Base-by-base conservation (phyloP, 2,113 vertebrate species). In the Ciconia maguari region DNA sequence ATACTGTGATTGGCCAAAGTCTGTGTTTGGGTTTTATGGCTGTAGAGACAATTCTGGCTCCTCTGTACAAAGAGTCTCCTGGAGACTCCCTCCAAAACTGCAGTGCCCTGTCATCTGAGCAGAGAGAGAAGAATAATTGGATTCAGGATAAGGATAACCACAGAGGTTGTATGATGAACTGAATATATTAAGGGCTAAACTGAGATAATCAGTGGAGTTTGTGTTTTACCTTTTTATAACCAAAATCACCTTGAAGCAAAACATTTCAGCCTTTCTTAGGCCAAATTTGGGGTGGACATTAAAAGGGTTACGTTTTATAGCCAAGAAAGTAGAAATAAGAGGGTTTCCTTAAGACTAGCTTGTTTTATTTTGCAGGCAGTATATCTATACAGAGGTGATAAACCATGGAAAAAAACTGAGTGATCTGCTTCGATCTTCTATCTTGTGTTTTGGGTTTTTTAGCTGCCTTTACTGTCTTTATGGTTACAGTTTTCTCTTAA, bases 11-110 rank as follows among this genome's bases (percentile, higher is more conserved):
- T 95, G 89, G 25, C 82, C 87, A 87, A 81, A 77, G 22, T 89
- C 81, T 96, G 19, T 55, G 71, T 94, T 93, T 54, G 76, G 55
- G 38, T 93, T 80, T 96, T 96, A 61, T 70, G 12, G 15, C 58
- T 82, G 82, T 90, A 92, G 86, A 91, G 93, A 74, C 36, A 85
- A 82, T 96, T 97, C 65, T 92, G 95, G 42, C 69, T 96, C 36
- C 65, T 91, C 71, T 94, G 38, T 72, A 26, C 46, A 92, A 91
- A 95, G 30, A 95, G 34, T 84, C 58, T 95, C 54, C 71, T 78
- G 83, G 82, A 90, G 82, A 65, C 46, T 76, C 8, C 64, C 52
- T 90, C 44, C 64, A 62, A 48, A 75, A 64, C 64, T 72, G 49
- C 66, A 38, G 58, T 70, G 79, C 48, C 71, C 9, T 61, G 41